Conservation (phyloP, 2,888 invertebrate genomes). For the Epistrophella euchroma region DNA sequence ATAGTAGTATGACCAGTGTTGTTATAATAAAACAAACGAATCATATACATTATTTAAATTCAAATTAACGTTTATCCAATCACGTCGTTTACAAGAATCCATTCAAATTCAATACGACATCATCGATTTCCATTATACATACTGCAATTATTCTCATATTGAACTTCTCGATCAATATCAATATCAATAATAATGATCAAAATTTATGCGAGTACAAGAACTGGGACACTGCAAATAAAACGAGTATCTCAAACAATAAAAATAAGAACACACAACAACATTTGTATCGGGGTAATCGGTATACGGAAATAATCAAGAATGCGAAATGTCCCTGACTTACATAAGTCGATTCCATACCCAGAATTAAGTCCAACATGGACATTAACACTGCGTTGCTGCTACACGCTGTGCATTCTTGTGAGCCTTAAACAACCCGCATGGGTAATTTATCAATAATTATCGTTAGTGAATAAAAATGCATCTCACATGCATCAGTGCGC, state of each 20-base stretch:
- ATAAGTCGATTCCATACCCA: conserved; percentile 24
- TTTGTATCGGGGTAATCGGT: no score
- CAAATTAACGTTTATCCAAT: background rate
- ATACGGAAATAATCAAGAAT: conserved; percentile 58
- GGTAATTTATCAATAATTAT: conserved; percentile 66
- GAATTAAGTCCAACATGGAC: conserved; percentile 14
- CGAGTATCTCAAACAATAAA: background rate
- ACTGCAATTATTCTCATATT: background rate
- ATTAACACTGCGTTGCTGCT: conserved; percentile 5
- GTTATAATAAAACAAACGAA: background rate
- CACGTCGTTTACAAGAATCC: background rate
- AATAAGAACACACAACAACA: background rate
- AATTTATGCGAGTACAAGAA: background rate
- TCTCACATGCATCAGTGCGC: conserved; percentile 56
- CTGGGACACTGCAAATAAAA: background rate
- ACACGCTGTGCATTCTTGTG: conserved; percentile 15
- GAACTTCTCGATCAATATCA: conserved; percentile 11
- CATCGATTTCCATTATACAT: conserved; percentile 3
- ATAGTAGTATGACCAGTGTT: no score
- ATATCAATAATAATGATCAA: conserved; percentile 11
- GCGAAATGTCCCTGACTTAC: conserved; percentile 57
- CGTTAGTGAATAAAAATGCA: conserved; percentile 58
- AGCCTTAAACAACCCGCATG: conserved; percentile 44
- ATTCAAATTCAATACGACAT: background rate
- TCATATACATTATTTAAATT: background rate